A percentile compares a stretch with the other conserved stretches of the same genome.
Evolutionary conservation across 1,140 invertebrate species (phyloP).

Genomic region (Trigoniulus corallinus): DNA sequence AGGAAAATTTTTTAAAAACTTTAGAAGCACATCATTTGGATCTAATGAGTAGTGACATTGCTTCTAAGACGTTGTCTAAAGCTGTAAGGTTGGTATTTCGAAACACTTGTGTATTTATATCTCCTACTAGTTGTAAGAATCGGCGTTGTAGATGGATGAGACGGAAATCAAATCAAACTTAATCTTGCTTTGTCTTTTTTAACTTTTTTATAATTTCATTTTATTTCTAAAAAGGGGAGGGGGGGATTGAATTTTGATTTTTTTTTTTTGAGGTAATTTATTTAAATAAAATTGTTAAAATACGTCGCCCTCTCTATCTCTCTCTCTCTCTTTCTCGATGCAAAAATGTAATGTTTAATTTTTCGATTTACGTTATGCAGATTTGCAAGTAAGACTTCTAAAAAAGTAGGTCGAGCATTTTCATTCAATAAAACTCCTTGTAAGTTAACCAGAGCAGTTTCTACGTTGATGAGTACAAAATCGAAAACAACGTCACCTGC

Average conservation of each 20-base stretch:
- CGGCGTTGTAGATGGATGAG: constrained; percentile 3
- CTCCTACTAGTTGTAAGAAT: no score
- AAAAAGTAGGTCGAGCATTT: constrained; percentile 80
- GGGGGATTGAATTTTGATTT: no score
- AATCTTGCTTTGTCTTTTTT: background rate
- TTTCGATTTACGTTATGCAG: constrained; percentile 15
- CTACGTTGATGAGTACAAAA: constrained; percentile 74
- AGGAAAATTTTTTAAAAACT: constrained; percentile 58
- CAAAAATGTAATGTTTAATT: constrained; percentile 33
- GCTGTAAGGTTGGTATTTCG: constrained; percentile 45
- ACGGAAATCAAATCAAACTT: background rate
- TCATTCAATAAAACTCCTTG: constrained; percentile 89
- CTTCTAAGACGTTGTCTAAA: constrained; percentile 59
- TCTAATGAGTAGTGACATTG: constrained; percentile 66
- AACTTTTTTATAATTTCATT: constrained; percentile 13
- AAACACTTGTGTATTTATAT: no score
- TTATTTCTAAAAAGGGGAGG: no score
- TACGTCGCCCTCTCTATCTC: no score
- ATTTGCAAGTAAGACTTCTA: constrained; percentile 41
- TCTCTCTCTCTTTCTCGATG: no score
- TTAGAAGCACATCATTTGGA: constrained; percentile 61
- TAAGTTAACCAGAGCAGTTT: constrained; percentile 80
- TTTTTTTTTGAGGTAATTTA: no score
- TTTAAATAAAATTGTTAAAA: no score
- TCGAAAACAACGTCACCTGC: background rate